Evolutionary conservation across 1,140 invertebrate genomes (phyloP).

Genomic region (Thaumetopoea pityocampa): DNA sequence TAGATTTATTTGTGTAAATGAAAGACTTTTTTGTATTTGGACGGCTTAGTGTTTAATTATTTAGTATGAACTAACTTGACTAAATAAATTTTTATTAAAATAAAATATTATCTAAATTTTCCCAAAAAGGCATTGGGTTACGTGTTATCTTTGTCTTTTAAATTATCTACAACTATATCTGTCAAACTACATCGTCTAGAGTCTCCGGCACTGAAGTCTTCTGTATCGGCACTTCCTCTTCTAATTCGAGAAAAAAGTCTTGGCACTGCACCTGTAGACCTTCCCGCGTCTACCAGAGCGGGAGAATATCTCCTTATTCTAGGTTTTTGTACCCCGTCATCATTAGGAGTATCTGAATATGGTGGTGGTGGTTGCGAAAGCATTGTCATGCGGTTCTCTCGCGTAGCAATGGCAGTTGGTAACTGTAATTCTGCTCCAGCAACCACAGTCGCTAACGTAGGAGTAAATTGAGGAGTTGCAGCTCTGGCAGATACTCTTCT

Average conservation of each 20-base stretch:
- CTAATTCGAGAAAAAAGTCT: conserved; percentile 59
- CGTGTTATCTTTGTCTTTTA: conserved; percentile 57
- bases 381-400: conserved; percentile 65
- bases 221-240: conserved; percentile 52
- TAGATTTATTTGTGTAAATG: no score
- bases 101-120: conserved; percentile 39
- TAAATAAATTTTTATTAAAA: conserved; percentile 38
- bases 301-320: conserved; percentile 58
- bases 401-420: conserved; percentile 51
- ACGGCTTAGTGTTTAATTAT: no score
- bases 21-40: no score
- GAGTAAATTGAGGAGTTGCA: conserved; percentile 64
- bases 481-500: conserved; percentile 54
- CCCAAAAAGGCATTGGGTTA: conserved; percentile 53
- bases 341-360: conserved; percentile 46
- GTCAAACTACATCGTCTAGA: conserved; percentile 60
- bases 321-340: conserved; percentile 38
- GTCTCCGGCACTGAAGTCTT: conserved; percentile 42
- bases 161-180: conserved; percentile 61
- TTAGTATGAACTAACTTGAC: conserved; percentile 15
- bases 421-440: conserved; percentile 64
- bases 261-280: conserved; percentile 50
- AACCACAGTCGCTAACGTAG: conserved; percentile 61
- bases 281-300: conserved; percentile 39
- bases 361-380: conserved; percentile 57